Evolutionary conservation across 23 tunicate genomes (phyloP).

Genomic region (Trididemnum nubilum): DNA sequence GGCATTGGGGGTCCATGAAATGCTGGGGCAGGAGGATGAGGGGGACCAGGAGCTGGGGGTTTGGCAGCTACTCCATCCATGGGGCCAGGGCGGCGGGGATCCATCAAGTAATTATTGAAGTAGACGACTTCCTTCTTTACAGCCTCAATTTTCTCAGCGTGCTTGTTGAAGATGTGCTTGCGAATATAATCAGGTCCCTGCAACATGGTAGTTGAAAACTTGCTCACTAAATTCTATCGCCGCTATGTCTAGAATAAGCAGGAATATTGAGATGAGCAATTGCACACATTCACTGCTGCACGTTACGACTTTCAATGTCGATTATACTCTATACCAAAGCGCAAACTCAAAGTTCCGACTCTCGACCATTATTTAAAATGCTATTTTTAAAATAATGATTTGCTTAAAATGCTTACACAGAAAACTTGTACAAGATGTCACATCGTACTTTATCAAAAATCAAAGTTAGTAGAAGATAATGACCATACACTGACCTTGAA

Average conservation of each 20-base stretch:
- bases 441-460: too few species aligned
- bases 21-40: slow-evolving; percentile 28
- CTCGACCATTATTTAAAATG: too few species aligned
- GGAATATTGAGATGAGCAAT: background rate
- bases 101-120: slow-evolving; percentile 96
- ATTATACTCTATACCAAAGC: too few species aligned
- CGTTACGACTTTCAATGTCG: too few species aligned
- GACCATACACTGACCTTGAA: slow-evolving; percentile 77
- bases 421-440: too few species aligned
- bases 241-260: too few species aligned
- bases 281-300: too few species aligned
- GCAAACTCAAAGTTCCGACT: too few species aligned
- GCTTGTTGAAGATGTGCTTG: slow-evolving; percentile 98
- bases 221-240: background rate
- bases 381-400: too few species aligned
- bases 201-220: too few species aligned
- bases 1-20: slow-evolving; percentile 51
- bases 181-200: slow-evolving; percentile 98
- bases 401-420: too few species aligned
- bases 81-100: slow-evolving; percentile 92
- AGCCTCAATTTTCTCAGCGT: slow-evolving; percentile 88
- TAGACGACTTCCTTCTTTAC: slow-evolving; percentile 87
- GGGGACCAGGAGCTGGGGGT: slow-evolving; percentile 30
- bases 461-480: too few species aligned
- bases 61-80: slow-evolving; percentile 63